A percentile compares a stretch with the other conserved stretches of the same genome.
These are phyloP conservation scores for Terrapene triunguis DNA, from an alignment of 2,113 vertebrate genomes.

Conservation along the genomic window DNA sequence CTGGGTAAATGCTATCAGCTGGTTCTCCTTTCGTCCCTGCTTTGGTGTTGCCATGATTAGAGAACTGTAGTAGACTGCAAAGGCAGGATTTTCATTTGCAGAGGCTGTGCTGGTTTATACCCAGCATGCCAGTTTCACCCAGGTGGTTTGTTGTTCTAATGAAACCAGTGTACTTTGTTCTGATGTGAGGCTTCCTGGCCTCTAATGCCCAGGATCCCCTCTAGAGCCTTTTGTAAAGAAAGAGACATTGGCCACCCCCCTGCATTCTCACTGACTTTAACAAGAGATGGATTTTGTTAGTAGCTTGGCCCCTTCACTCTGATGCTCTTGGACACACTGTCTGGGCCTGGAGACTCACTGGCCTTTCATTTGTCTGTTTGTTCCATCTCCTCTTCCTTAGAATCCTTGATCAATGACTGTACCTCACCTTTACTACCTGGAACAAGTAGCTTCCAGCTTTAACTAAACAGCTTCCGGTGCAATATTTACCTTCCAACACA, in stretches of 20 bases:
- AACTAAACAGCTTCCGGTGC: background rate
- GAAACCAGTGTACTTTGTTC: background rate
- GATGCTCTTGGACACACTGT: background rate
- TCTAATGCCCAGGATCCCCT: background rate
- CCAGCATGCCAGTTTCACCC: background rate
- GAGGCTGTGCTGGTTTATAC: background rate
- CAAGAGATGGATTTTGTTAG: background rate
- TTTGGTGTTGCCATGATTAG: background rate
- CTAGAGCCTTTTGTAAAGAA: background rate
- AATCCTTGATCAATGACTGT: background rate
- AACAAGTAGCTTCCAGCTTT: background rate
- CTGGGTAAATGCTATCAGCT: fast-evolving
- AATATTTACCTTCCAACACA: constrained; percentile 87
- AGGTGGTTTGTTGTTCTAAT: background rate
- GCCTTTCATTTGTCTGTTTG: background rate
- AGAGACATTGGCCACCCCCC: background rate
- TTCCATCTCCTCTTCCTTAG: background rate
- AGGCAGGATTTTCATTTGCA: background rate
- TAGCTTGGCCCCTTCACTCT: background rate
- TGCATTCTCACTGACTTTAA: background rate
- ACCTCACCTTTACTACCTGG: background rate
- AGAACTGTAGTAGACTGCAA: background rate
- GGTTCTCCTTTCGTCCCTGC: background rate
- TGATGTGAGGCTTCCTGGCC: background rate
- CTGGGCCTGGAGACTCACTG: background rate